These are phyloP conservation scores for Spondyliosoma cantharus DNA, from an alignment of 2,797 vertebrate genomes.

Conservation along the genomic window DNA sequence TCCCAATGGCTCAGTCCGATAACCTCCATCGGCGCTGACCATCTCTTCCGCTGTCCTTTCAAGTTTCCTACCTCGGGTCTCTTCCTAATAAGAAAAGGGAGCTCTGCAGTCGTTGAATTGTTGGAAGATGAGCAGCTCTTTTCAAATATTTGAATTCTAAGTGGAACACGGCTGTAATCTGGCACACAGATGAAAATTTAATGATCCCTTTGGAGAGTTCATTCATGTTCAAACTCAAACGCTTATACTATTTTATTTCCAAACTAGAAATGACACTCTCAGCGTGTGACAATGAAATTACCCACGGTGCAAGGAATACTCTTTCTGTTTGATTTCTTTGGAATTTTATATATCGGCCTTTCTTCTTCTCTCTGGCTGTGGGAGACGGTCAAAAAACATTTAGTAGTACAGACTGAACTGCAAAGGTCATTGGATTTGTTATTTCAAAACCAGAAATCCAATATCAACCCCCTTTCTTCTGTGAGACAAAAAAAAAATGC, in stretches of 20 bases:
- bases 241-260: constrained; percentile 20
- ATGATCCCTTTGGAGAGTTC: constrained; percentile 29
- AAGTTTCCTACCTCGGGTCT: background rate
- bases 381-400: constrained; percentile 16
- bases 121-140: constrained; percentile 7
- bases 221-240: constrained; percentile 27
- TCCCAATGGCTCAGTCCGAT: constrained; percentile 1
- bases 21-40: background rate
- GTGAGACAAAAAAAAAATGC: constrained; percentile 32
- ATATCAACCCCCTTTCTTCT: constrained; percentile 2
- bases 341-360: constrained; percentile 3
- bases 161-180: constrained; percentile 20
- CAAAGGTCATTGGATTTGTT: constrained; percentile 56
- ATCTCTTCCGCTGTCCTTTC: constrained; percentile 16
- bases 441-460: constrained; percentile 53
- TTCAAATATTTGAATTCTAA: constrained; percentile 23
- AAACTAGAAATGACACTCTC: constrained; percentile 14
- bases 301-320: background rate
- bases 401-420: constrained; percentile 43
- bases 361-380: constrained; percentile 18
- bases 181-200: constrained; percentile 20
- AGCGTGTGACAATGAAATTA: constrained; percentile 23
- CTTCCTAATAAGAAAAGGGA: background rate
- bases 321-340: constrained; percentile 28
- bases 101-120: background rate